Percentiles rank a stretch among this genome's conserved stretches.
phyloP scores from a whole-genome alignment of 92 coral and sea anemone species.

The Chrysogorgia sp. region DNA sequence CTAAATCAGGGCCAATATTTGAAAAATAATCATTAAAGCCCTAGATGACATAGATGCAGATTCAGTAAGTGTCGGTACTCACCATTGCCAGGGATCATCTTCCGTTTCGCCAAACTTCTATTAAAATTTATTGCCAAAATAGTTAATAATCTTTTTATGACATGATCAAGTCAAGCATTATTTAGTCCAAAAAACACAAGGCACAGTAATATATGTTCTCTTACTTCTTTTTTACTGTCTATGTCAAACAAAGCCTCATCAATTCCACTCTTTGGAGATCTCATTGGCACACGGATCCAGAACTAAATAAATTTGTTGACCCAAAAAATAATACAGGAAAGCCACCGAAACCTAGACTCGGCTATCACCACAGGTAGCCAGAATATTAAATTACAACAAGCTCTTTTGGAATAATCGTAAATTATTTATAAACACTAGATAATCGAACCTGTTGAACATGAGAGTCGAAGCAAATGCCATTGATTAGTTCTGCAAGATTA shows the following conservation, averaged over 20 bases:
- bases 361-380: no score
- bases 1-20: no score
- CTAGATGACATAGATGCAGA: neutral
- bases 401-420: neutral
- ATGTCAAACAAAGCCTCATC: conserved; percentile 77
- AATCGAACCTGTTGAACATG: conserved; percentile 86
- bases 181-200: conserved; percentile 1
- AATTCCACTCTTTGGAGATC: conserved; percentile 63
- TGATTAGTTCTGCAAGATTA: conserved; percentile 81
- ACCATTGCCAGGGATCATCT: conserved; percentile 97
- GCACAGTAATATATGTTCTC: neutral
- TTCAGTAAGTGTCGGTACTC: neutral
- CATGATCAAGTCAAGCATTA: neutral
- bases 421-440: neutral
- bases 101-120: conserved; percentile 45
- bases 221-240: conserved; percentile 42
- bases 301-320: conserved; percentile 52
- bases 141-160: no score
- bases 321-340: neutral
- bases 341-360: no score
- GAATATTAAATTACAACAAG: neutral
- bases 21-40: no score
- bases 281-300: conserved; percentile 91
- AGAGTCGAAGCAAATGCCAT: conserved; percentile 71
- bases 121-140: neutral